Conservation (phyloP, 2,888 invertebrate genomes). For the Dynastes hyllus region DNA sequence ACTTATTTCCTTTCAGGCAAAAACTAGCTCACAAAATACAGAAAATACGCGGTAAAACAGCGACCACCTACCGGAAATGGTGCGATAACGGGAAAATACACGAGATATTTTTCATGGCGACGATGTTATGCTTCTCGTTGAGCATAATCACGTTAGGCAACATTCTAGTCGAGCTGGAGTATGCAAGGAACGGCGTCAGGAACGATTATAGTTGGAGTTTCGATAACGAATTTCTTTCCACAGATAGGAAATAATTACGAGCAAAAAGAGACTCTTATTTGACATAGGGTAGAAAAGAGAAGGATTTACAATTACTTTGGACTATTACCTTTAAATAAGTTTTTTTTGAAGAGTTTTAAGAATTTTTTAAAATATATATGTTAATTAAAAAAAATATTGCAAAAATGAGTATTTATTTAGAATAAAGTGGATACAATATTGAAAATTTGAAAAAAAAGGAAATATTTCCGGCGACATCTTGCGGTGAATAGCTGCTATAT, state of each 20-base stretch:
- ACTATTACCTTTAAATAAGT: conserved; percentile 11
- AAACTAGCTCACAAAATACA: conserved; percentile 57
- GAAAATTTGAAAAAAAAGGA: too few species aligned
- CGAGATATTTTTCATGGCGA: conserved; percentile 65
- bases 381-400: background rate
- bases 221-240: conserved; percentile 28
- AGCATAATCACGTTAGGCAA: conserved; percentile 66
- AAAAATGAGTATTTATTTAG: background rate
- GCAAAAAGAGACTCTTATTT: background rate
- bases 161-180: conserved; percentile 66
- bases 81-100: conserved; percentile 62
- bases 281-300: background rate
- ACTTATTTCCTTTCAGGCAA: conserved; percentile 58
- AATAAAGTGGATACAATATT: background rate
- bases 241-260: conserved; percentile 15
- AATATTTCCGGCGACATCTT: too few species aligned
- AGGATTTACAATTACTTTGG: background rate
- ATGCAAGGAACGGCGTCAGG: conserved; percentile 47
- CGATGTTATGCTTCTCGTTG: conserved; percentile 67
- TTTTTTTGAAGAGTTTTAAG: conserved; percentile 13
- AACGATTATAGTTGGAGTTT: conserved; percentile 21
- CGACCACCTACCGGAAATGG: conserved; percentile 61
- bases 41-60: conserved; percentile 56
- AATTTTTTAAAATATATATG: too few species aligned
- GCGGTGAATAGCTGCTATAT: too few species aligned